phyloP scores from a whole-genome alignment of 1,140 invertebrate genomes.

The Drosophila mayri region DNA sequence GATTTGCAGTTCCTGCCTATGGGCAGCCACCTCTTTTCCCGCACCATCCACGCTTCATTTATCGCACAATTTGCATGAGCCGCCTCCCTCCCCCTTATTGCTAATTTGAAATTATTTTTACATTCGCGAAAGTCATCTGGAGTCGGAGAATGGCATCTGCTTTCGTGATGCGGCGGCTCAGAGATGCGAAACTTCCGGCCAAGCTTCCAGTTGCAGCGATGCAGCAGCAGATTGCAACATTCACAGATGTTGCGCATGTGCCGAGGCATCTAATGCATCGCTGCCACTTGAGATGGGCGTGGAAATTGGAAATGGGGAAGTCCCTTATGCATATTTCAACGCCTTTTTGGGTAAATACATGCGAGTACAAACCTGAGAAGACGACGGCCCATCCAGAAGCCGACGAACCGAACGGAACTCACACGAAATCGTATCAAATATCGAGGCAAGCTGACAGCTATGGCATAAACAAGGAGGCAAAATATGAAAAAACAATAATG shows the following conservation, averaged over 20 bases:
- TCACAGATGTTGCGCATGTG: slow-evolving; percentile 66
- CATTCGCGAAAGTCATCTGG: slow-evolving; percentile 42
- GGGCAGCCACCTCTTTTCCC: slow-evolving; percentile 9
- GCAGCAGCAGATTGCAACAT: slow-evolving; percentile 20
- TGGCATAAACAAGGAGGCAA: slow-evolving; percentile 39
- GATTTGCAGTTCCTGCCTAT: slow-evolving; percentile 12
- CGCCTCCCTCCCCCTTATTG: not conserved
- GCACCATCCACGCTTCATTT: slow-evolving; percentile 30
- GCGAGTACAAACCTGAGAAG: slow-evolving; percentile 18
- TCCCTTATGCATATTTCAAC: slow-evolving; percentile 60
- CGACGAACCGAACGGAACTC: slow-evolving; percentile 31
- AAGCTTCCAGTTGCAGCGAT: slow-evolving; percentile 2
- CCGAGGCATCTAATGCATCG: slow-evolving; percentile 27
- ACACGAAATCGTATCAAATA: slow-evolving; percentile 65
- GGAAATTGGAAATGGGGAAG: slow-evolving; percentile 26
- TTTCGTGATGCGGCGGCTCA: slow-evolving; percentile 19
- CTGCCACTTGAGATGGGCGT: slow-evolving; percentile 48
- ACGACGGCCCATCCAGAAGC: slow-evolving; percentile 16
- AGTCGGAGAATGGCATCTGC: slow-evolving; percentile 23
- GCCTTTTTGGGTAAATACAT: slow-evolving; percentile 48
- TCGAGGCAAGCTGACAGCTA: slow-evolving; percentile 45
- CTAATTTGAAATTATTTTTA: slow-evolving; percentile 43
- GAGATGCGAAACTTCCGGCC: slow-evolving; percentile 61
- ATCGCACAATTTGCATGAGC: slow-evolving; percentile 36
- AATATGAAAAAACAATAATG: slow-evolving; percentile 54